Evolutionary conservation across 1,140 invertebrate genomes (phyloP), one percentile per base, ranked within the genome.

Genomic region (Caerostris darwini): DNA sequence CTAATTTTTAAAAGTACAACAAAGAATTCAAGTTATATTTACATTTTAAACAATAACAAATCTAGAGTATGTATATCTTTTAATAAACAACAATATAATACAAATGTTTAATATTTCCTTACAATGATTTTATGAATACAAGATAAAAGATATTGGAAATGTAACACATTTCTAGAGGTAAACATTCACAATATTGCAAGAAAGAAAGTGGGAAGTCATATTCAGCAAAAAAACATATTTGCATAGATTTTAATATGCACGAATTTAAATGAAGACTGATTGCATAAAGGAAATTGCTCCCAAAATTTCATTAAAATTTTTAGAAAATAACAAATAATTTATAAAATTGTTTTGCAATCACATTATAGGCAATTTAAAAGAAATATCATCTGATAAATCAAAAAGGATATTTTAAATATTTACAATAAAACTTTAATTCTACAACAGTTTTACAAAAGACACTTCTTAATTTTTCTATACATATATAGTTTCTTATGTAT

Each of bases 371-470:
- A 83, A 14, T 53, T 64, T 88, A 53, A 64, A 88, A 57, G 86
- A 64, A 88, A 85, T 88, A 14, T 50, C 61, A 50, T 67, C 53
- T 54, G 19, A 34, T 85, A 89, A 92, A 85, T 57, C 53, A 57
- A 85, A 92, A 92, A 3, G 64, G 5, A 56, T 67, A 50, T 56
- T 92, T 12, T 12, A 92, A 92, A 19, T 92, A 92, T 92, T 83
- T 92, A 92, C 90, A 92, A 92, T 92, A 92, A 92, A 92, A 92
- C 50, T 92, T 92, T 85, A 59, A 92, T 59, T 92, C 90, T 92
- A 92, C 90, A 92, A 92, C 90, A 92, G 81, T 92, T 53, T 77
- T 92, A 85, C 90, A 92, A 92, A 92, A 61, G 81, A 85, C 61
- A 85, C 57, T 91, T 91, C n/a, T 90, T 34, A 56, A 34, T 85